Conservation (phyloP, 2,113 vertebrate species). For the Carassius gibelio region DNA sequence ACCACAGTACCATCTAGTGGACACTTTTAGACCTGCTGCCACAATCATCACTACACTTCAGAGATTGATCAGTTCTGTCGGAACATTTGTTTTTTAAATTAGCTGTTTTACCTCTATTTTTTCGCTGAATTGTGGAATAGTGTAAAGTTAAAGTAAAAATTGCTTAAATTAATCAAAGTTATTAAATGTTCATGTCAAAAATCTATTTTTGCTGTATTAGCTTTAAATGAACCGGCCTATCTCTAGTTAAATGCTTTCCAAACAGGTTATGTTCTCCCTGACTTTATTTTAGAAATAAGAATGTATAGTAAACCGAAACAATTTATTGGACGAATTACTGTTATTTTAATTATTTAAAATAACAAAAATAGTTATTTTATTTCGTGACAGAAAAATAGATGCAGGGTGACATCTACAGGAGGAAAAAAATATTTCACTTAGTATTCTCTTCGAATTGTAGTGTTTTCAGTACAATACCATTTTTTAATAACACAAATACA, state of each 20-base stretch:
- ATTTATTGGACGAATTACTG: neutral
- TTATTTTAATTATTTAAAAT: neutral
- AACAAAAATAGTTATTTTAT: neutral
- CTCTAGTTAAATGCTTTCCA: neutral
- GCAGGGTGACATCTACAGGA: constrained; percentile 57
- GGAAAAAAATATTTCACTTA: neutral
- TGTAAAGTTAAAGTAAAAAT: no score
- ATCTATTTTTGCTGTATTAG: neutral
- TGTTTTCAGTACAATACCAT: neutral
- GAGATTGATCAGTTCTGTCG: neutral
- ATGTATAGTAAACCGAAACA: neutral
- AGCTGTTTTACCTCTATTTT: neutral
- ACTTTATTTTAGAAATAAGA: neutral
- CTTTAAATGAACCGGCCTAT: neutral
- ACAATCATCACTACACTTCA: neutral
- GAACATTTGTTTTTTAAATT: no score
- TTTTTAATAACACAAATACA: neutral
- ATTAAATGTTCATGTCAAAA: neutral
- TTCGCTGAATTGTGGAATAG: neutral
- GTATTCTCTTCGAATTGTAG: neutral
- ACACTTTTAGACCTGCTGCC: neutral
- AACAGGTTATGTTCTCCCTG: neutral
- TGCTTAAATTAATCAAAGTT: neutral
- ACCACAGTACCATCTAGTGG: constrained; percentile 62
- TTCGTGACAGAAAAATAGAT: constrained; percentile 22